These are phyloP conservation scores for Callorhinus ursinus DNA, from an alignment of 2,113 vertebrate species.

Conservation along the genomic window DNA sequence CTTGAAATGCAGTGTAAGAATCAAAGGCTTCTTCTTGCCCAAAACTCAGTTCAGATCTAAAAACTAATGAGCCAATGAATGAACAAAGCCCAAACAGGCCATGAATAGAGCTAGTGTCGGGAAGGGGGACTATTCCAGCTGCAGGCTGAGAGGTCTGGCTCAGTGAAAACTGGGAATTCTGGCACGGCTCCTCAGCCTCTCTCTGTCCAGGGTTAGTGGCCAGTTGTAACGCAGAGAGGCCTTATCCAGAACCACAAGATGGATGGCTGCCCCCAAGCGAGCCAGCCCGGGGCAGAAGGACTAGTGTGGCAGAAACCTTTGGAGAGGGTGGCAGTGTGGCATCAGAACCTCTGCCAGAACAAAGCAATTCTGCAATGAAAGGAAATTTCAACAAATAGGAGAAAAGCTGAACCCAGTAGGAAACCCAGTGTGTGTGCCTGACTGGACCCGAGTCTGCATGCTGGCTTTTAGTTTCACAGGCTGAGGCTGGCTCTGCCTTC, in stretches of 20 bases:
- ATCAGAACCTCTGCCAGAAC: background rate
- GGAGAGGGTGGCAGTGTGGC: background rate
- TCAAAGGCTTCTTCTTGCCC: background rate
- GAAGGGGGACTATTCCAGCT: background rate
- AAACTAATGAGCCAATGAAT: background rate
- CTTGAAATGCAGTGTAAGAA: background rate
- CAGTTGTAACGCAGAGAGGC: background rate
- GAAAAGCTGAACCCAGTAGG: background rate
- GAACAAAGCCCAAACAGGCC: background rate
- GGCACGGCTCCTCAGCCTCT: background rate
- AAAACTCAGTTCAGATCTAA: background rate
- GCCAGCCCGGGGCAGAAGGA: background rate
- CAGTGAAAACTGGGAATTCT: background rate
- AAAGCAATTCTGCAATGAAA: constrained; percentile 10
- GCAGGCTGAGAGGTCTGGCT: background rate
- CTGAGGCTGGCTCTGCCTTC: background rate
- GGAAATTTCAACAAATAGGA: background rate
- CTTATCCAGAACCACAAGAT: constrained; percentile 22
- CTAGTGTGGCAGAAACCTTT: background rate
- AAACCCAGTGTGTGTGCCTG: background rate
- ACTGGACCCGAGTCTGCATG: background rate
- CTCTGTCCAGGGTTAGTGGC: background rate
- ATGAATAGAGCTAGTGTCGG: background rate
- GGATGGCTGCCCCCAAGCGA: background rate
- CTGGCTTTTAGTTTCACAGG: background rate